These are phyloP conservation scores for Apostichopus californicus DNA, from an alignment of 35 echinoderm and acorn worm species.

Conservation along the genomic window DNA sequence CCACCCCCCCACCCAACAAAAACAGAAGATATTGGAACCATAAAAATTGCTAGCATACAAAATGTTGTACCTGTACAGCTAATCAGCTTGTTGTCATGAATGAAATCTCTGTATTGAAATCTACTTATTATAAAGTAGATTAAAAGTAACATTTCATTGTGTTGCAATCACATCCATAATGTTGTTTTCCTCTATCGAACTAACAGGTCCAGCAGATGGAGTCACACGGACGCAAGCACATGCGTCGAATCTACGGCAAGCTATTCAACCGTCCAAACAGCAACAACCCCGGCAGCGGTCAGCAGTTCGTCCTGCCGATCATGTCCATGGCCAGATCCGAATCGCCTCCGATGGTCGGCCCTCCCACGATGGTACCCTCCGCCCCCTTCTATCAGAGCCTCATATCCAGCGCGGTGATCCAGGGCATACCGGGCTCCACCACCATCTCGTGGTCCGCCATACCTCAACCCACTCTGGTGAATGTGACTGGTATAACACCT, in stretches of 20 bases:
- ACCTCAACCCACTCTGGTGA: constrained; percentile 41
- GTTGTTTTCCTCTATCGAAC: not conserved
- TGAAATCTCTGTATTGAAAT: too few relatives aligned
- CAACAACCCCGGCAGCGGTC: constrained; percentile 68
- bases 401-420: constrained; percentile 43
- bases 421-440: constrained; percentile 57
- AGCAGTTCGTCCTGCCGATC: constrained; percentile 90
- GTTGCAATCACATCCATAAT: too few relatives aligned
- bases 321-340: constrained; percentile 54
- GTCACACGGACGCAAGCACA: constrained; percentile 93
- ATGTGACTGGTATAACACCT: constrained; percentile 46
- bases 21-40: too few relatives aligned
- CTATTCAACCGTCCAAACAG: constrained; percentile 92
- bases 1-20: too few relatives aligned
- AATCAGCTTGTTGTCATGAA: too few relatives aligned
- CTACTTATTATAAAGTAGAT: too few relatives aligned
- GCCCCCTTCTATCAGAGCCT: constrained; percentile 57
- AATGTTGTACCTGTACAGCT: too few relatives aligned
- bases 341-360: constrained; percentile 53
- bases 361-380: constrained; percentile 26
- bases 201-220: constrained; percentile 97
- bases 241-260: constrained; percentile 97
- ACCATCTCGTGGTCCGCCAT: constrained; percentile 38
- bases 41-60: too few relatives aligned
- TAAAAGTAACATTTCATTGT: too few relatives aligned